These are phyloP conservation scores for Mythimna albipuncta DNA, from an alignment of 2,888 invertebrate species.

Conservation along the genomic window DNA sequence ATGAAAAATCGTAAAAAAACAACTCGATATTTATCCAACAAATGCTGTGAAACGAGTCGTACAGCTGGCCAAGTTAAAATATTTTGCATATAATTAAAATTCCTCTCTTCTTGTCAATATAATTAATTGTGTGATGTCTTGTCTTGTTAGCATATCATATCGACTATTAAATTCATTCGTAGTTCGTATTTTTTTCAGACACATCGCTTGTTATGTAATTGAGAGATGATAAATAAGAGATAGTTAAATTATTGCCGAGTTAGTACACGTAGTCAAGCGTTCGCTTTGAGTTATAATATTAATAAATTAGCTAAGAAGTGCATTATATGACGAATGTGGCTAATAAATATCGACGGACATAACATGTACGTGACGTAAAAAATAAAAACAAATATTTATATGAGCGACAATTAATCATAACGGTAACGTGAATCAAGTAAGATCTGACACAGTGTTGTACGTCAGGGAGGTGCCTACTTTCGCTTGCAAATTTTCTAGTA, in stretches of 20 bases:
- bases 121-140: constrained; percentile 49
- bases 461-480: constrained; percentile 76
- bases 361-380: constrained; percentile 51
- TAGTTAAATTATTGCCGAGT: constrained; percentile 48
- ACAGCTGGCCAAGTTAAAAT: constrained; percentile 30
- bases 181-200: constrained; percentile 42
- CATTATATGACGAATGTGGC: constrained; percentile 52
- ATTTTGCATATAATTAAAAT: constrained; percentile 54
- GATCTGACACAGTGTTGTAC: constrained; percentile 67
- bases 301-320: constrained; percentile 40
- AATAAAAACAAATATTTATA: constrained; percentile 52
- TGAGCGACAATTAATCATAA: constrained; percentile 57
- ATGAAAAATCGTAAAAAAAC: constrained; percentile 29
- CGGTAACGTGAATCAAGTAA: constrained; percentile 54
- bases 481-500: constrained; percentile 85
- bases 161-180: constrained; percentile 41
- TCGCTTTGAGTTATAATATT: constrained; percentile 30
- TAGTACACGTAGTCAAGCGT: constrained; percentile 26
- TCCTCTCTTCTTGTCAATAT: constrained; percentile 49
- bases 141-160: constrained; percentile 48
- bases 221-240: constrained; percentile 54
- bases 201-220: constrained; percentile 54
- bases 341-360: constrained; percentile 53
- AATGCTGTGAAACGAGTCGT: constrained; percentile 39
- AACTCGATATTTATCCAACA: constrained; percentile 27